Evolutionary conservation across 2,797 vertebrate genomes (phyloP), one percentile per base, ranked within the genome.

Genomic region (Dendrocincla tyrannina): DNA sequence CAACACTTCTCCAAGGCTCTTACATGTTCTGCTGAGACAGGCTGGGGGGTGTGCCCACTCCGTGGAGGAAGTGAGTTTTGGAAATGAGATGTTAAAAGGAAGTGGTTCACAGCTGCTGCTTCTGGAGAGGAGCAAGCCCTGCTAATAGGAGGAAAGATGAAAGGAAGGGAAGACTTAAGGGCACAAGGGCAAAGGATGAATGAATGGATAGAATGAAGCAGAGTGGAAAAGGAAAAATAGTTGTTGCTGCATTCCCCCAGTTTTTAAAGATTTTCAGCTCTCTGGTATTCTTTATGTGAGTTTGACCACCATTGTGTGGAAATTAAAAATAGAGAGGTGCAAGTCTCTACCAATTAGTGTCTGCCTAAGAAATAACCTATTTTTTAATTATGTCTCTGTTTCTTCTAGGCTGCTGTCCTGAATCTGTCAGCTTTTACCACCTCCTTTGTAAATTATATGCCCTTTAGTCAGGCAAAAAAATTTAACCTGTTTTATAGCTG

Each of bases 341-440:
- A 83, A 85, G 30, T 59, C 33, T 86, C 88, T 46, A 42, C 56
- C 35, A 62, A 9, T 93, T 94, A 88, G 42, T 17, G 14, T 73
- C 86, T 83, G 53, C 56, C 39, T 81, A 68, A 88, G 77, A 91
- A 95, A 42, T 78, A 85, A 72, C 50, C 69, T 84, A 9, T 35
- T 84, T 89, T 62, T 82, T 73, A 93, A 78, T 89, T 92, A 52
- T 9, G 6, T 74, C 52, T 70, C 24, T 50, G 0, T 67, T 88
- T 95, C 44, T 83, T 89, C 59, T 47, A 44, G 17, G 39, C 91
- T 86, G n/a, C 39, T 88, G 64, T 70, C 67, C 70, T 91, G 39
- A 79, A 90, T 93, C 76, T 88, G 73, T 60, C 77, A 83, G 52
- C 42, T 87, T 90, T 91, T 91, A 50, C 85, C 46, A 58, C 68